phyloP scores from a whole-genome alignment of 2,113 vertebrate genomes.

The Chascanopsetta lugubris region DNA sequence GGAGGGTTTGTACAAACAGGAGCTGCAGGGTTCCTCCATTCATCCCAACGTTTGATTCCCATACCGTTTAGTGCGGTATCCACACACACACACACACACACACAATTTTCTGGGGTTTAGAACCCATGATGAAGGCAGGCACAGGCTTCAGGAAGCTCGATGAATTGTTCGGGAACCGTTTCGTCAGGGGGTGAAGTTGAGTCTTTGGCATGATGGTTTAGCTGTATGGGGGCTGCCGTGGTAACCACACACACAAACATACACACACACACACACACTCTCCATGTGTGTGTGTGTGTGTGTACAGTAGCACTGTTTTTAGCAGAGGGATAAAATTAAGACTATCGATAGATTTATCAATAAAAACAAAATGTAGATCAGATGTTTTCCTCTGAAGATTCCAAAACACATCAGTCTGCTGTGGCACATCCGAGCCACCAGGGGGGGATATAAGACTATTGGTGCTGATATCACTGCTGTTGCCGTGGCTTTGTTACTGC shows the following conservation, averaged over 20 bases:
- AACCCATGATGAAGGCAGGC: constrained; percentile 69
- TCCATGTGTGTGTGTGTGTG: constrained; percentile 25
- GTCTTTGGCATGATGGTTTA: constrained; percentile 86
- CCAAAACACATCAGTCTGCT: constrained; percentile 54
- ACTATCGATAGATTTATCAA: constrained; percentile 28
- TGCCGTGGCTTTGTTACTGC: constrained; percentile 5
- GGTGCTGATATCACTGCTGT: constrained; percentile 31
- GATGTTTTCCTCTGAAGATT: constrained; percentile 47
- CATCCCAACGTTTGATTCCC: constrained; percentile 19
- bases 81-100: constrained; percentile 5
- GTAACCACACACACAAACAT: constrained; percentile 55
- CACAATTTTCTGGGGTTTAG: constrained; percentile 48
- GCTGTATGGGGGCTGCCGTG: constrained; percentile 80
- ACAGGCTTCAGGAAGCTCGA: constrained; percentile 73
- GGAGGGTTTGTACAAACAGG: constrained; percentile 34
- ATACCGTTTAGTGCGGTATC: background rate
- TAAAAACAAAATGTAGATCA: constrained; percentile 22
- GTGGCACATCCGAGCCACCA: constrained; percentile 50
- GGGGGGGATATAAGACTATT: constrained; percentile 44
- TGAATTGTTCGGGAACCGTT: constrained; percentile 60
- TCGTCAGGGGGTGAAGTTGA: constrained; percentile 54
- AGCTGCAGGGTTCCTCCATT: constrained; percentile 46
- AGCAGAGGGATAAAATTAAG: constrained; percentile 41
- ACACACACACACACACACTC: constrained; percentile 52
- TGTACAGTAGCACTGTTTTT: constrained; percentile 31